These are phyloP conservation scores for Heliconius hermathena DNA, from an alignment of 1,140 invertebrate species.

Conservation along the genomic window DNA sequence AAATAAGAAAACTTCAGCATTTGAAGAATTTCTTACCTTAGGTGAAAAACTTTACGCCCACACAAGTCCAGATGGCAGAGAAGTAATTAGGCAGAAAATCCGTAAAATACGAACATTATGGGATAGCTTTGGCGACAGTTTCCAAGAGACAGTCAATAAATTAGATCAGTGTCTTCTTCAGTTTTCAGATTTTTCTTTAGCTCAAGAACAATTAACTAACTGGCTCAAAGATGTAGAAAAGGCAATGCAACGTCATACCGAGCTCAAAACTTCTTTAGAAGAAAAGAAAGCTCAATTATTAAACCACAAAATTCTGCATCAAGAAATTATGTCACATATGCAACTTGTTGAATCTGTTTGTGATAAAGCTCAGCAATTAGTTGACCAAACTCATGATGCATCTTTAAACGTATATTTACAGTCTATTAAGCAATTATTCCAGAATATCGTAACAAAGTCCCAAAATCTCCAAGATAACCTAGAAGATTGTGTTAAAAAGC, in stretches of 20 bases:
- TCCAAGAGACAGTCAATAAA: constrained; percentile 89
- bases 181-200: constrained; percentile 93
- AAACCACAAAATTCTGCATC: constrained; percentile 96
- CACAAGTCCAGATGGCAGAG: constrained; percentile 96
- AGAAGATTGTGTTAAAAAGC: constrained; percentile 92
- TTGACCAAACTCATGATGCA: constrained; percentile 94
- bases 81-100: constrained; percentile 94
- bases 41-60: constrained; percentile 96
- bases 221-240: constrained; percentile 96
- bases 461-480: constrained; percentile 92
- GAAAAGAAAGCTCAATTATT: constrained; percentile 97
- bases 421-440: constrained; percentile 94
- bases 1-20: constrained; percentile 90
- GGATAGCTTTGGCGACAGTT: constrained; percentile 93
- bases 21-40: constrained; percentile 92
- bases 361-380: constrained; percentile 94
- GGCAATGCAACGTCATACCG: constrained; percentile 95
- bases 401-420: constrained; percentile 92
- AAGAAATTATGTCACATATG: constrained; percentile 97
- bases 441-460: constrained; percentile 93
- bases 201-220: constrained; percentile 95
- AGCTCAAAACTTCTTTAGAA: constrained; percentile 94
- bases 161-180: constrained; percentile 94
- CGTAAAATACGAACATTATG: constrained; percentile 91
- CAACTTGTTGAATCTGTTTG: constrained; percentile 94